A percentile compares a stretch with the other conserved stretches of the same genome.
phyloP scores from a whole-genome alignment of 2,113 vertebrate genomes.

The Pelusios castaneus region DNA sequence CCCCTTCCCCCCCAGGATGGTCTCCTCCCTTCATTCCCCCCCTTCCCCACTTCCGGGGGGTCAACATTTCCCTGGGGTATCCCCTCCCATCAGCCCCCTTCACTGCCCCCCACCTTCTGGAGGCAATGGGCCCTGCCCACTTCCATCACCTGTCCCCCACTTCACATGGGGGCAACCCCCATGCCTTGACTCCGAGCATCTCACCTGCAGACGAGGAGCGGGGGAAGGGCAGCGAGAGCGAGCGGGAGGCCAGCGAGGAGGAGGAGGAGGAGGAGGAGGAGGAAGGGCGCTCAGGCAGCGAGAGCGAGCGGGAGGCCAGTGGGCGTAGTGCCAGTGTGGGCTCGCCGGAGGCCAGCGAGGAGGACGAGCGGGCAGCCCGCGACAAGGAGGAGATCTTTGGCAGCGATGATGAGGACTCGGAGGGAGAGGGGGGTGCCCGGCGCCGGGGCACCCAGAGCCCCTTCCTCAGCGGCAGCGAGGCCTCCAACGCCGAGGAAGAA shows the following conservation, averaged over 20 bases:
- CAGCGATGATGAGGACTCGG: conserved; percentile 85
- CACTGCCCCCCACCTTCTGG: too few relatives aligned
- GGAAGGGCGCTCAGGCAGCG: conserved; percentile 79
- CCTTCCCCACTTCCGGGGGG: too few relatives aligned
- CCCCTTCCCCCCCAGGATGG: too few relatives aligned
- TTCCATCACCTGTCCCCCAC: too few relatives aligned
- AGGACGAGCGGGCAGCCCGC: conserved; percentile 82
- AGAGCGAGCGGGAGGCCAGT: conserved; percentile 59
- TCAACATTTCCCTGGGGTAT: background rate
- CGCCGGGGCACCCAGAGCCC: conserved; percentile 74
- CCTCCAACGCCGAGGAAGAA: conserved; percentile 78
- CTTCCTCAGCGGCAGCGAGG: conserved; percentile 87
- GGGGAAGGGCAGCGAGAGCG: conserved; percentile 86
- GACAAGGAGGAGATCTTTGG: conserved; percentile 95
- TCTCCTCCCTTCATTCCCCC: background rate
- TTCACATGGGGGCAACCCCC: background rate
- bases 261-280: conserved; percentile 61
- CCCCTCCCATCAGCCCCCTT: background rate
- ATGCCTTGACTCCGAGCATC: background rate
- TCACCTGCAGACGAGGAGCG: conserved; percentile 82
- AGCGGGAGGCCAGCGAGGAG: conserved; percentile 73
- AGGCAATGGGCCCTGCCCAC: background rate
- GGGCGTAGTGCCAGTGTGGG: conserved; percentile 62
- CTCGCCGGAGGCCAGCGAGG: conserved; percentile 78
- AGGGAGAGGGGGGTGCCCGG: conserved; percentile 66